Evolutionary conservation across 1,140 invertebrate species (phyloP).

Genomic region (Neelides sp.): DNA sequence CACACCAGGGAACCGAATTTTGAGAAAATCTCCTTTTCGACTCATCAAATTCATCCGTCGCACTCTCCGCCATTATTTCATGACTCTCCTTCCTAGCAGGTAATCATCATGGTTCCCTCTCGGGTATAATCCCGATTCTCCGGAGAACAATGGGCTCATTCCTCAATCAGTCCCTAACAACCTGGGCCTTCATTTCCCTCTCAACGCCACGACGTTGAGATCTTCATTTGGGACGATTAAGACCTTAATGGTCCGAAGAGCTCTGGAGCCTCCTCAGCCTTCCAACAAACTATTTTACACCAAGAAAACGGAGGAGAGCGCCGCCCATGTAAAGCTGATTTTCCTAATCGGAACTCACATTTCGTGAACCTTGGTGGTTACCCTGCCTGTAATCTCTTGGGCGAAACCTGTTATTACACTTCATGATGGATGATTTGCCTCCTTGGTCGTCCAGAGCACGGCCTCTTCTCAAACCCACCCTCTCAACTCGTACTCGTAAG

Average conservation of each 20-base stretch:
- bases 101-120: conserved; percentile 8
- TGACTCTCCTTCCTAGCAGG: neutral
- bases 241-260: conserved; percentile 4
- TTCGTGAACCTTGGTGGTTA: conserved; percentile 30
- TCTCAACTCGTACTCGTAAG: too few relatives aligned
- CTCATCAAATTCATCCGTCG: conserved; percentile 8
- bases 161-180: conserved; percentile 14
- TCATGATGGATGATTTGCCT: conserved; percentile 26
- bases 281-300: neutral
- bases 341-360: conserved; percentile 30
- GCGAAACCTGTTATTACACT: conserved; percentile 30
- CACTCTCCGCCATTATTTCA: neutral
- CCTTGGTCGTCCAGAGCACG: too few relatives aligned
- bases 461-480: too few relatives aligned
- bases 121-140: neutral
- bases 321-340: conserved; percentile 17
- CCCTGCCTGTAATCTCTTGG: conserved; percentile 22
- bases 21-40: too few relatives aligned
- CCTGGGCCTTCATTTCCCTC: conserved; percentile 1
- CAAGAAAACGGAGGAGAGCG: neutral
- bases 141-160: too few relatives aligned
- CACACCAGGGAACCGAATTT: conserved; percentile 16
- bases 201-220: neutral
- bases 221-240: neutral
- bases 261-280: neutral